phyloP scores from a whole-genome alignment of 1,140 invertebrate species.

The Ctenoplectra terminalis region DNA sequence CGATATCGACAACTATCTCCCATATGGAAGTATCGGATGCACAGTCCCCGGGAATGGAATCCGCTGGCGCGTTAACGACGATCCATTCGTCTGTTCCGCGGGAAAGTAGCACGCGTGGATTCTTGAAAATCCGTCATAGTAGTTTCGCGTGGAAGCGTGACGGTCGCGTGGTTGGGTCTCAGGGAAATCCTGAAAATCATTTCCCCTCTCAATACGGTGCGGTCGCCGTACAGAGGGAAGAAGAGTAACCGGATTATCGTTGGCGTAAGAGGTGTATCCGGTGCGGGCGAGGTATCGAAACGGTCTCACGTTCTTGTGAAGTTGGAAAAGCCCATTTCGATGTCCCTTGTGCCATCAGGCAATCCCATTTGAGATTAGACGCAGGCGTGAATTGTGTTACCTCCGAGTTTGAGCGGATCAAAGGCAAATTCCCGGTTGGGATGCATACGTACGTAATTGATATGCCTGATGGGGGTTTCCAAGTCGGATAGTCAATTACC shows the following conservation, averaged over 20 bases:
- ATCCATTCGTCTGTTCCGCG: conserved; percentile 3
- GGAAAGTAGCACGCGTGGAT: conserved; percentile 15
- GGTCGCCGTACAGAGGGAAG: conserved; percentile 24
- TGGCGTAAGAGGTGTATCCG: conserved; percentile 46
- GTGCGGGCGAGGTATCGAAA: conserved; percentile 46
- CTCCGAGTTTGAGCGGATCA: conserved; percentile 76
- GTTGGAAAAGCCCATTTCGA: conserved; percentile 72
- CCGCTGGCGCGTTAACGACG: conserved; percentile 28
- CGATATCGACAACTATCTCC: not conserved
- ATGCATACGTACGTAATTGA: conserved; percentile 81
- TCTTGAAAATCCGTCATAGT: not conserved
- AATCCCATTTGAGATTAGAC: conserved; percentile 78
- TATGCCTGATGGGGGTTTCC: conserved; percentile 79
- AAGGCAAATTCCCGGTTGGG: conserved; percentile 77
- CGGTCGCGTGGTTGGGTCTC: not conserved
- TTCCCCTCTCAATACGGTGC: conserved; percentile 31
- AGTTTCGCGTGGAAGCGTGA: not conserved
- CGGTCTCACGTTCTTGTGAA: conserved; percentile 64
- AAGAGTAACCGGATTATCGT: conserved; percentile 58
- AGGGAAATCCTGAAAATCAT: conserved; percentile 47
- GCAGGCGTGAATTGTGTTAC: conserved; percentile 77
- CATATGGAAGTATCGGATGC: not conserved
- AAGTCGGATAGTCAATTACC: conserved; percentile 81
- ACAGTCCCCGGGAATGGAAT: too few species aligned
- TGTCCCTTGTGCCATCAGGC: conserved; percentile 73